These are phyloP conservation scores for Leptoteleia sp. DNA, from an alignment of 1,140 invertebrate species.

Conservation along the genomic window DNA sequence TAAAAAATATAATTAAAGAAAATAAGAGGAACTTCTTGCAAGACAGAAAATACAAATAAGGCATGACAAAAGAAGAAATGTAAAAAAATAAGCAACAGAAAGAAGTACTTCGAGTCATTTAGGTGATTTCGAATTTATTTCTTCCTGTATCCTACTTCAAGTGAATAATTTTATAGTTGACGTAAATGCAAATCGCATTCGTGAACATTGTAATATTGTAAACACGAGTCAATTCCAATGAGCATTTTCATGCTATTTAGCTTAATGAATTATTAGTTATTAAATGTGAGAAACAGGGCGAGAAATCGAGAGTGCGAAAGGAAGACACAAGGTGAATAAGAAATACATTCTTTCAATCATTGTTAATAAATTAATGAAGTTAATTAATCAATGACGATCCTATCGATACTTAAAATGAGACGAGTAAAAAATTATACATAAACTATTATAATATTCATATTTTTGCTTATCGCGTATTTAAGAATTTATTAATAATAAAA, in stretches of 20 bases:
- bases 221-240: conserved; percentile 81
- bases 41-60: conserved; percentile 7
- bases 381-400: conserved; percentile 77
- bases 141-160: conserved; percentile 40
- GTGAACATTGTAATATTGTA: conserved; percentile 75
- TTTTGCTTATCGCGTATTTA: conserved; percentile 80
- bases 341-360: conserved; percentile 77
- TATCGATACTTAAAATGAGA: conserved; percentile 75
- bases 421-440: conserved; percentile 77
- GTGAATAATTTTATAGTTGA: conserved; percentile 48
- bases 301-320: conserved; percentile 26
- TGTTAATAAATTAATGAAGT: conserved; percentile 75
- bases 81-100: conserved; percentile 16
- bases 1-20: too few species aligned
- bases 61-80: too few species aligned
- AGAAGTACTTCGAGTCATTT: conserved; percentile 25
- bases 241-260: conserved; percentile 81
- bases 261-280: conserved; percentile 78
- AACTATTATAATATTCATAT: conserved; percentile 81
- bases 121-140: conserved; percentile 27
- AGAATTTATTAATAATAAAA: conserved; percentile 76
- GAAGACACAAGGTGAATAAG: conserved; percentile 43
- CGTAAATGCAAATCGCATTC: conserved; percentile 64
- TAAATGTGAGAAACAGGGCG: conserved; percentile 56
- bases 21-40: conserved; percentile 7